A percentile compares a stretch with the other conserved stretches of the same genome.
Evolutionary conservation across 2,888 invertebrate genomes (phyloP).

Genomic region (Hartigia nigra): DNA sequence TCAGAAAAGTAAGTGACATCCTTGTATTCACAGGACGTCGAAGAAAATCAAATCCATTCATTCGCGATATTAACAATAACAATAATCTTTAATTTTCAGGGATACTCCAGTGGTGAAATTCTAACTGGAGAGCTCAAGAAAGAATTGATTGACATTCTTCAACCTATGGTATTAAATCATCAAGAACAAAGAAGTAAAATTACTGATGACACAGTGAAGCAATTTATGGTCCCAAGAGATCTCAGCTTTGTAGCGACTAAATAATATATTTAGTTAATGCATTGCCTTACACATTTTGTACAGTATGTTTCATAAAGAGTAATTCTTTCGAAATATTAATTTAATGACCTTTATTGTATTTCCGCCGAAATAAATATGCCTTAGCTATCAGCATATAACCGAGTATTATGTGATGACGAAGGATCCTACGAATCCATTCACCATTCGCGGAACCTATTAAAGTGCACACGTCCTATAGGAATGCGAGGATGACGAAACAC

Average conservation of each 20-base stretch:
- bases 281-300: not conserved
- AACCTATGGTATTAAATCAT: constrained; percentile 84
- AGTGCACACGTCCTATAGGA: not conserved
- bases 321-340: not conserved
- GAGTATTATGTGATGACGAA: not conserved
- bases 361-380: not conserved
- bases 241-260: constrained; percentile 69
- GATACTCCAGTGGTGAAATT: constrained; percentile 88
- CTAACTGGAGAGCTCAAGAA: constrained; percentile 96
- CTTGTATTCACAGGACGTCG: not conserved
- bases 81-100: constrained; percentile 63
- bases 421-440: not conserved
- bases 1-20: constrained; percentile 69
- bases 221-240: constrained; percentile 88
- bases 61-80: not conserved
- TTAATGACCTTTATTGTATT: constrained; percentile 9
- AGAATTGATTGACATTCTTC: constrained; percentile 83
- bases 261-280: constrained; percentile 14
- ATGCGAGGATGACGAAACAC: not conserved
- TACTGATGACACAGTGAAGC: constrained; percentile 85
- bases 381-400: not conserved
- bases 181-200: constrained; percentile 82
- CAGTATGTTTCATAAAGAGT: not conserved
- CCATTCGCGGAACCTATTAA: not conserved
- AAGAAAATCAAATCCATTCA: not conserved